Evolutionary conservation across 2,113 vertebrate species (phyloP).

Genomic region (Ciconia stormi): DNA sequence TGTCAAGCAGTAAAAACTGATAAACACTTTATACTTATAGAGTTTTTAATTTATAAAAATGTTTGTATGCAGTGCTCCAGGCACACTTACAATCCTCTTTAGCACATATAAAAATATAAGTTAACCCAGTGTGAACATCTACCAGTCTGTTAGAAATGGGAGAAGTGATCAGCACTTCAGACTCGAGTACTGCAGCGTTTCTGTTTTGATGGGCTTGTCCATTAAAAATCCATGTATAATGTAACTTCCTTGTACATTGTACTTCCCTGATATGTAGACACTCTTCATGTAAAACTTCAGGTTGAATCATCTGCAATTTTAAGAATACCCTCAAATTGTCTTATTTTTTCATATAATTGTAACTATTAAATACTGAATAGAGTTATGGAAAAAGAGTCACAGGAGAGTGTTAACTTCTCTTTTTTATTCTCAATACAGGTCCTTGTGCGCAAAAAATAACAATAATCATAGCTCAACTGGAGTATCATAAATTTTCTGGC

Average conservation of each 20-base stretch:
- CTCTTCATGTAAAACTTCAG: not conserved
- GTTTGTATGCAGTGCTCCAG: not conserved
- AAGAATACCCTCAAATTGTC: not conserved
- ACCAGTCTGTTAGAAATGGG: not conserved
- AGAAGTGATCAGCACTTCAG: not conserved
- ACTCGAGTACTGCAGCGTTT: not conserved
- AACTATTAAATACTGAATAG: not conserved
- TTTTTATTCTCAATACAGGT: not conserved
- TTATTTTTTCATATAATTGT: not conserved
- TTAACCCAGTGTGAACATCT: not conserved
- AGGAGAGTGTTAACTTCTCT: not conserved
- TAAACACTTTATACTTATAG: not conserved
- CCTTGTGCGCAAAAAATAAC: not conserved
- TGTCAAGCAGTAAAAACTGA: conserved; percentile 1
- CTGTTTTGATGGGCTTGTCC: not conserved
- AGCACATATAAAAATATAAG: not conserved
- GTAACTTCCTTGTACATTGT: not conserved
- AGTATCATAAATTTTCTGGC: not conserved
- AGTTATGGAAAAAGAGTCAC: not conserved
- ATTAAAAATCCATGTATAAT: not conserved
- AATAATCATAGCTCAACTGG: not conserved
- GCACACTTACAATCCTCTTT: not conserved
- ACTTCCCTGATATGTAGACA: not conserved
- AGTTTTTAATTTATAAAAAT: conserved; percentile 18
- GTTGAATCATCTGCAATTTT: not conserved